Percentiles rank a stretch among this genome's conserved stretches.
phyloP scores from a whole-genome alignment of 2,113 vertebrate species.

The Elachura formosa region DNA sequence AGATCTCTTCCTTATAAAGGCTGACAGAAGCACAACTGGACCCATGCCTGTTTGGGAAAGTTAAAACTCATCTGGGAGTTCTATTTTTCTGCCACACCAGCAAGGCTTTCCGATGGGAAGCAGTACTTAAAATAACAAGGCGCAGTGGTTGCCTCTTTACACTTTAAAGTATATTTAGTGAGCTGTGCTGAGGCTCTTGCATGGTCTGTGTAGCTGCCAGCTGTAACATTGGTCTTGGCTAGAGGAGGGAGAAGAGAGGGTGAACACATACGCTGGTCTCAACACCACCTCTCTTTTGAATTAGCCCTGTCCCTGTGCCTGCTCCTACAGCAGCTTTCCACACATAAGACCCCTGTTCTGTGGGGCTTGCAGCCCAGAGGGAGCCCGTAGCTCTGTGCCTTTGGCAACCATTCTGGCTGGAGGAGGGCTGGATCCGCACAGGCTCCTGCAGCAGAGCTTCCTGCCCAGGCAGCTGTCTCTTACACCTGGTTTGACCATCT shows the following conservation, averaged over 20 bases:
- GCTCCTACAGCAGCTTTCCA: neutral
- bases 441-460: neutral
- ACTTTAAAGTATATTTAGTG: neutral
- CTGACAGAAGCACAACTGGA: neutral
- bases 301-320: neutral
- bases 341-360: neutral
- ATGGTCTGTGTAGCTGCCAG: neutral
- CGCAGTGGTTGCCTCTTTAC: neutral
- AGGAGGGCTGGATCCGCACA: neutral
- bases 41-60: too few species aligned
- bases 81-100: neutral
- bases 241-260: neutral
- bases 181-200: neutral
- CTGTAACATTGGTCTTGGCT: neutral
- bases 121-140: neutral
- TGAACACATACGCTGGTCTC: rapidly evolving
- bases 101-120: neutral
- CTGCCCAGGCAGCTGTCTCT: neutral
- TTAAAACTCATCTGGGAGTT: neutral
- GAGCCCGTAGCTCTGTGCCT: neutral
- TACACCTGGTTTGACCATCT: neutral
- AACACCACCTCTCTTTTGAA: neutral
- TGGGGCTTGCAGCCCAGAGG: neutral
- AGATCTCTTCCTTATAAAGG: neutral
- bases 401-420: neutral